A percentile compares a stretch with the other conserved stretches of the same genome.
These are phyloP conservation scores for Cydia amplana DNA, from an alignment of 1,140 invertebrate species.

Conservation along the genomic window DNA sequence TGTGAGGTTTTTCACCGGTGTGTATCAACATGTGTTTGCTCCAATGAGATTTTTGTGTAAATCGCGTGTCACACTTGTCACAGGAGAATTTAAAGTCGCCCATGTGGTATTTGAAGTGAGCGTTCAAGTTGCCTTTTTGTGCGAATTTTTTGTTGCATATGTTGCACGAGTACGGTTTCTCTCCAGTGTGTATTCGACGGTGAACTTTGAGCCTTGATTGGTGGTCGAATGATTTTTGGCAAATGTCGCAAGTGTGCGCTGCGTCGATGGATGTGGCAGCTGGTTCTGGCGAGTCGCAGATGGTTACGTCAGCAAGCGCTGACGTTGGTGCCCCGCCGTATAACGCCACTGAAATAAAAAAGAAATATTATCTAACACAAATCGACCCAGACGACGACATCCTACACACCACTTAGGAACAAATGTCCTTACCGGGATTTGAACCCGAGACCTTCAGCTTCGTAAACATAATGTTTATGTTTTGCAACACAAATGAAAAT, in stretches of 20 bases:
- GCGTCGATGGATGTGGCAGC: background rate
- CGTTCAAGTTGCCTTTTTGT: slow-evolving; percentile 7
- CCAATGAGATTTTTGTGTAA: slow-evolving; percentile 16
- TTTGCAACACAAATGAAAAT: too few relatives aligned
- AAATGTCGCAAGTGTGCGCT: background rate
- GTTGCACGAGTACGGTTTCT: slow-evolving; percentile 3
- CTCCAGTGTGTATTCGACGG: background rate
- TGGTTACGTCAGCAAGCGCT: background rate
- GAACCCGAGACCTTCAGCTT: too few relatives aligned
- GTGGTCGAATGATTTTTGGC: slow-evolving; percentile 9
- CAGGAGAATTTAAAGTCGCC: background rate
- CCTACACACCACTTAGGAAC: too few relatives aligned
- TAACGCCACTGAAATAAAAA: background rate
- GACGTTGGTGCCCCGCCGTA: background rate
- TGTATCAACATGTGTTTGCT: slow-evolving; percentile 15
- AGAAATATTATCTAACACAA: too few relatives aligned
- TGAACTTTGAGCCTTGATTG: background rate
- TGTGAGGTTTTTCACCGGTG: background rate
- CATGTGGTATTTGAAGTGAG: background rate
- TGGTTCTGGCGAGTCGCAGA: background rate
- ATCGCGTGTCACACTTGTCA: background rate
- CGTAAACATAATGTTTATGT: too few relatives aligned
- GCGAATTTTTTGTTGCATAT: slow-evolving; percentile 3
- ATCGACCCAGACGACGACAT: too few relatives aligned
- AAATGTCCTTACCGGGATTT: too few relatives aligned